Base-by-base conservation (phyloP, 2,113 vertebrate genomes). In the Melanotaenia duboulayi region DNA sequence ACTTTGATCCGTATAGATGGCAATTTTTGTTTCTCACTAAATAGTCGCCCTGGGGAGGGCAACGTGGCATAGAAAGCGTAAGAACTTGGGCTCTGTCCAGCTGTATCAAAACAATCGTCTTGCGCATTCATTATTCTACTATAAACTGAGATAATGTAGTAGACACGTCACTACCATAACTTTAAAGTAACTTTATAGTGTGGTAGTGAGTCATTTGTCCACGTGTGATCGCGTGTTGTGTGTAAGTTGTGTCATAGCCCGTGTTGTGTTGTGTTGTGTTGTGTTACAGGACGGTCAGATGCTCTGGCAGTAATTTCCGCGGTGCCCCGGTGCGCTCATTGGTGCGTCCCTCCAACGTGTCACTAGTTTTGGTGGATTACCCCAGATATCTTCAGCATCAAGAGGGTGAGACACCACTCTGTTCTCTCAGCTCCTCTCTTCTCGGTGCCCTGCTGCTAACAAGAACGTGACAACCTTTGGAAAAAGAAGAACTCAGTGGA, bases 341-440 rank as follows among this genome's bases (percentile, higher is more conserved):
- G 94, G 93, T 94, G 89, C 93, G 72, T 90, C 76, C 85, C 71
- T 89, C 82, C 78, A 92, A 81, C 88, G 92, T 93, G 92, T 93
- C 92, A 93, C 90, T 84, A 91, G 50, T 92, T 94, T 94, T 93
- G 88, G 76, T 91, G 88, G 93, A 94, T 94, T 94, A 94, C 85
- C 90, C 87, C 86, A 93, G 82, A 76, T 93, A 92, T 90, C 87
- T 88, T 78, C 61, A 85, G 71, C 87, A 77, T 66, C 83, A 75
- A 67, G 75, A 85, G 73, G 51, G 65, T 81, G 74, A 76, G 78
- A 81, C 87, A 75, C 65, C 80, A 76, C 59, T 88, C 81, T 50
- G 74, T 40, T 66, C 71, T 80, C 65, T 71, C 86, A 70, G 46
- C 74, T 74, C 70, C 65, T 56, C 39, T 46, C 73, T 56, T 48